Conservation (phyloP, 1,140 invertebrate species). For the Harlomillsia oculata region DNA sequence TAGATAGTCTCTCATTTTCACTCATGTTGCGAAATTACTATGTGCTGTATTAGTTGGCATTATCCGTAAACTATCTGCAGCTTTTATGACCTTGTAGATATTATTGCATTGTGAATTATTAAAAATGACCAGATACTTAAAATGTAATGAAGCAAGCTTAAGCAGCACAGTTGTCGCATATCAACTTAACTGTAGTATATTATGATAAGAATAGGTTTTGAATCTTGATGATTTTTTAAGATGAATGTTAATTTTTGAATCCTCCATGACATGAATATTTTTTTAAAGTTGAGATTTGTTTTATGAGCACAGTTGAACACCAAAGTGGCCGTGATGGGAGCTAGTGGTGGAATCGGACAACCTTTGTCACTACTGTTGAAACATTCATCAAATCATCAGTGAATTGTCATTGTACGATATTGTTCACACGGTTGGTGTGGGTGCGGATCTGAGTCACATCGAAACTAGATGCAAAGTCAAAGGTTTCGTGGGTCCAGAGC, state of each 20-base stretch:
- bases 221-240: background rate
- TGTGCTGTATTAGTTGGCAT: too few relatives aligned
- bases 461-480: slow-evolving; percentile 53
- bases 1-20: too few relatives aligned
- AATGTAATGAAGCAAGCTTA: too few relatives aligned
- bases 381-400: slow-evolving; percentile 68
- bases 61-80: too few relatives aligned
- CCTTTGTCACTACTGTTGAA: slow-evolving; percentile 93
- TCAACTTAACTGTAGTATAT: background rate
- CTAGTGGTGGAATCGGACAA: slow-evolving; percentile 95
- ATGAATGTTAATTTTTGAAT: background rate
- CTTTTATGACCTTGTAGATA: too few relatives aligned
- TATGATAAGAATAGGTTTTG: background rate
- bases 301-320: slow-evolving; percentile 5
- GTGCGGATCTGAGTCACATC: slow-evolving; percentile 95
- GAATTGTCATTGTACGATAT: slow-evolving; percentile 88
- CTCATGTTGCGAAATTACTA: too few relatives aligned
- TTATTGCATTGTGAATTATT: too few relatives aligned
- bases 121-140: too few relatives aligned
- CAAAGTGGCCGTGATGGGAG: slow-evolving; percentile 84
- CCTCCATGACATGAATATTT: background rate
- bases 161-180: too few relatives aligned
- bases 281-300: background rate
- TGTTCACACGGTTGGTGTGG: slow-evolving; percentile 91
- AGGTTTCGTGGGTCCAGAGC: slow-evolving; percentile 22